A percentile compares a stretch with the other conserved stretches of the same genome.
These are phyloP conservation scores for Sturnira hondurensis DNA, from an alignment of 2,113 vertebrate genomes.

Conservation along the genomic window DNA sequence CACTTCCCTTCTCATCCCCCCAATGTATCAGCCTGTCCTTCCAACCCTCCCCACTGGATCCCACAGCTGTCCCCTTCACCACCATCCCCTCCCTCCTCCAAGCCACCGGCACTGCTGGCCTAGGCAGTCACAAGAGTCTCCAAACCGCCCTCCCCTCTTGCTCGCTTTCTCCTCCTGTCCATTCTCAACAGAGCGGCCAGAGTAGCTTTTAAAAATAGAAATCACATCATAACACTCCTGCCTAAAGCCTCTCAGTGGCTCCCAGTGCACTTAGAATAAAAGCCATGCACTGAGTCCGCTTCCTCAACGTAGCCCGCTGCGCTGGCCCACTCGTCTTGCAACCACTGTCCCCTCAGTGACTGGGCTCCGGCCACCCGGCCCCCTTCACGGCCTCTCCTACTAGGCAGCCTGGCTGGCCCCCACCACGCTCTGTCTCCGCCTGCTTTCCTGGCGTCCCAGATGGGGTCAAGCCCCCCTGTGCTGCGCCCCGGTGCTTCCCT, in stretches of 20 bases:
- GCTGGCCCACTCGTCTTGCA: neutral
- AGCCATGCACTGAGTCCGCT: neutral
- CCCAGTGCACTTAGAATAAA: constrained; percentile 1
- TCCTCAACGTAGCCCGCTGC: neutral
- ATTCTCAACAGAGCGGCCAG: neutral
- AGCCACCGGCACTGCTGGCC: neutral
- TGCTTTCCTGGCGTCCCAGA: neutral
- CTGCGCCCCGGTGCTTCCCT: neutral
- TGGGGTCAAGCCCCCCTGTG: neutral
- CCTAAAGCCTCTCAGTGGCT: neutral
- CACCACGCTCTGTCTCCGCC: accelerated
- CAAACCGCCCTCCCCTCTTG: neutral
- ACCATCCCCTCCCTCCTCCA: neutral
- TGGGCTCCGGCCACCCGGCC: neutral
- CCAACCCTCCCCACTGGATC: neutral
- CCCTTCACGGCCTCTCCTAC: neutral
- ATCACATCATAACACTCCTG: neutral
- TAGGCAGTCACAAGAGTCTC: neutral
- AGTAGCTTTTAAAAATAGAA: constrained; percentile 47
- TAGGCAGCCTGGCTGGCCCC: neutral
- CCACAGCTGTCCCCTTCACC: neutral
- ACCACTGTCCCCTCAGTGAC: neutral
- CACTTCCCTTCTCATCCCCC: accelerated
- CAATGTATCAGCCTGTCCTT: neutral
- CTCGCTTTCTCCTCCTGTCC: neutral